A percentile compares a stretch with the other conserved stretches of the same genome.
phyloP scores from a whole-genome alignment of 2,797 vertebrate genomes.

The Poliocrania exsul region DNA sequence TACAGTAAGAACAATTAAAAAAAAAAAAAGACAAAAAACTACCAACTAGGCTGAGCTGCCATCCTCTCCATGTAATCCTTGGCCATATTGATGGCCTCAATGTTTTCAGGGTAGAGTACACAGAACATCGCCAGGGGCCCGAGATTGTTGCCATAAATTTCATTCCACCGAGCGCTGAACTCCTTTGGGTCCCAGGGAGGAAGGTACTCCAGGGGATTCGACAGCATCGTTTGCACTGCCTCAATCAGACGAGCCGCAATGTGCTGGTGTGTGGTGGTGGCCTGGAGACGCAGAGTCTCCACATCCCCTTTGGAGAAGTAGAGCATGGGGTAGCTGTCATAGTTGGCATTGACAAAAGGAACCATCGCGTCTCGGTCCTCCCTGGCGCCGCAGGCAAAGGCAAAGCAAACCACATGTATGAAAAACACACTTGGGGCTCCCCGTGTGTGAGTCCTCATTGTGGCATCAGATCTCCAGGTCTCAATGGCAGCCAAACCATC shows the following conservation, averaged over 20 bases:
- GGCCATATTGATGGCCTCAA: constrained; percentile 88
- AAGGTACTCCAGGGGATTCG: constrained; percentile 89
- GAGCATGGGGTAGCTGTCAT: constrained; percentile 94
- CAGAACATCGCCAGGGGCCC: constrained; percentile 95
- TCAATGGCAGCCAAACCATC: constrained; percentile 83
- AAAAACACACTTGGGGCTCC: constrained; percentile 97
- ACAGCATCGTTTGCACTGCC: constrained; percentile 91
- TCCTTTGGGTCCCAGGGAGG: constrained; percentile 93
- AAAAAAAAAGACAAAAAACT: constrained; percentile 85
- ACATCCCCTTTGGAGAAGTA: constrained; percentile 88
- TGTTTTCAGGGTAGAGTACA: constrained; percentile 91
- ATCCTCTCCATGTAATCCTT: constrained; percentile 99
- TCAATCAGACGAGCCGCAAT: constrained; percentile 85
- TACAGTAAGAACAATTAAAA: constrained; percentile 54
- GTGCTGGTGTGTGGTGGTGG: constrained; percentile 82
- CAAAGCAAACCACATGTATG: constrained; percentile 85
- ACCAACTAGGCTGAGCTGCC: constrained; percentile 99
- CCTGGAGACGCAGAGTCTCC: constrained; percentile 82
- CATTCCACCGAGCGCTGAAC: constrained; percentile 96
- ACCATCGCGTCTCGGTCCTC: constrained; percentile 83
- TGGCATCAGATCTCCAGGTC: constrained; percentile 88
- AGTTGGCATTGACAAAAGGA: constrained; percentile 92
- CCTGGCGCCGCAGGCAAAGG: constrained; percentile 67
- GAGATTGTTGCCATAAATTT: constrained; percentile 98
- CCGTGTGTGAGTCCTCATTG: constrained; percentile 94